Evolutionary conservation across 2,888 invertebrate species (phyloP), one percentile per base, ranked within the genome.

Genomic region (Temnothorax unifasciatus): DNA sequence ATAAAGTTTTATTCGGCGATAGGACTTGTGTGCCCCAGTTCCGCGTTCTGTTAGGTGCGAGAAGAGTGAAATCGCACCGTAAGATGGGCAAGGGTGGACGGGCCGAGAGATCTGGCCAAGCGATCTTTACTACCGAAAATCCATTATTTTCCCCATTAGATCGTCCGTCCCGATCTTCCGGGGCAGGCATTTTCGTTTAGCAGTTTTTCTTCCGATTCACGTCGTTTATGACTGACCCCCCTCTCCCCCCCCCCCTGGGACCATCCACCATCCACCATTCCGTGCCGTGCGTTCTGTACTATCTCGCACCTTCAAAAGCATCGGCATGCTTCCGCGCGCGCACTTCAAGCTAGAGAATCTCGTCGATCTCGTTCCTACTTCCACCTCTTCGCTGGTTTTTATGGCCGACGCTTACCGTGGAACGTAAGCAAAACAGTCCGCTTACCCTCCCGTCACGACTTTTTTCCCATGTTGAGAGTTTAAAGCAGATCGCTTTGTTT

Each of bases 61-160:
- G 79, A 73, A 63, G 85, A 85, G 76, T 77, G 83, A 87, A 86
- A 87, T 87, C 87, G 64, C 34, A 75, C 71, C 59, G 69, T 85
- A 87, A 87, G 85, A 90, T 73, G 85, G 68, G 85, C 85, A 85
- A 71, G 88, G 88, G 85, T 82, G 90, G 90, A 88, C 87, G 87
- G 89, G 81, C 92, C 92, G 93, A 81, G 73, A 94, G 73, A 94
- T 94, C 94, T 92, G 91, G 88, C 89, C 90, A 88, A 87, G 90
- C 92, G 92, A 94, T 94, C 94, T 94, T 94, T 94, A 94, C 93
- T 94, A 92, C 93, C 93, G 90, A 93, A 94, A 94, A 94, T 94
- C 94, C 94, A 94, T 94, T 94, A 94, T 94, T 94, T 94, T 93
- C 92, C 91, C 94, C 93, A 94, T 94, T 94, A 94, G 94, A 94